phyloP scores from a whole-genome alignment of 1,140 invertebrate genomes.

The Cherax destructor region DNA sequence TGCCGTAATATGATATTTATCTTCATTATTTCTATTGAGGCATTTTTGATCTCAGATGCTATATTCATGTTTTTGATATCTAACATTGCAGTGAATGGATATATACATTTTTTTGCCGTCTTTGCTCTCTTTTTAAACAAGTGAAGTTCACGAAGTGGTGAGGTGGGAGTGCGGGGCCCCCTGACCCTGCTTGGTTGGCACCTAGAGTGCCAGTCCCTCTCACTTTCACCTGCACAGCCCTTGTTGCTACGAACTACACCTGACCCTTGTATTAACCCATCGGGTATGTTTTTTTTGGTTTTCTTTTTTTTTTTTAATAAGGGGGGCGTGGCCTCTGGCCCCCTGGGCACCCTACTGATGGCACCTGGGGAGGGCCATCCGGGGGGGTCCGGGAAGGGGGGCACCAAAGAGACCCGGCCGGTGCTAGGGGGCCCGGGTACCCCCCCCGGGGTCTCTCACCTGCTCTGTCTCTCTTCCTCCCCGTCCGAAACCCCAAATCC shows the following conservation, averaged over 20 bases:
- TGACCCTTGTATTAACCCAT: neutral
- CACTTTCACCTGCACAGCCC: neutral
- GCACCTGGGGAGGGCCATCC: neutral
- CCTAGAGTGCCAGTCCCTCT: neutral
- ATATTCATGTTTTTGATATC: neutral
- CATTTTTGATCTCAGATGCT: constrained; percentile 1
- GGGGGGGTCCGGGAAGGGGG: neutral
- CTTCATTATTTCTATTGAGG: neutral
- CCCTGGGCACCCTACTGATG: neutral
- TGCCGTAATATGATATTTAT: neutral
- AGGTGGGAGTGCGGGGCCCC: neutral
- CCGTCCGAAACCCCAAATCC: constrained; percentile 17
- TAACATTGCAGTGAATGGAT: constrained; percentile 1
- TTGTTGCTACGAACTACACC: neutral
- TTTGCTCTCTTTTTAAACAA: neutral
- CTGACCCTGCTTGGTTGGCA: neutral
- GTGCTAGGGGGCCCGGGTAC: neutral
- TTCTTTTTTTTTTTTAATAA: too few species aligned
- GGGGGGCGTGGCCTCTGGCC: neutral
- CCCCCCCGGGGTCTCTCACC: constrained; percentile 14
- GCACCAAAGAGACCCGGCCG: neutral
- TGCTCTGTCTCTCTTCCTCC: constrained; percentile 24
- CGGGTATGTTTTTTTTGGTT: too few species aligned
- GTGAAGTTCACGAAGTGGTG: neutral
- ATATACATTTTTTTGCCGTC: constrained; percentile 2